Conservation (phyloP, 2,888 invertebrate species). For the Maniola hyperantus region DNA sequence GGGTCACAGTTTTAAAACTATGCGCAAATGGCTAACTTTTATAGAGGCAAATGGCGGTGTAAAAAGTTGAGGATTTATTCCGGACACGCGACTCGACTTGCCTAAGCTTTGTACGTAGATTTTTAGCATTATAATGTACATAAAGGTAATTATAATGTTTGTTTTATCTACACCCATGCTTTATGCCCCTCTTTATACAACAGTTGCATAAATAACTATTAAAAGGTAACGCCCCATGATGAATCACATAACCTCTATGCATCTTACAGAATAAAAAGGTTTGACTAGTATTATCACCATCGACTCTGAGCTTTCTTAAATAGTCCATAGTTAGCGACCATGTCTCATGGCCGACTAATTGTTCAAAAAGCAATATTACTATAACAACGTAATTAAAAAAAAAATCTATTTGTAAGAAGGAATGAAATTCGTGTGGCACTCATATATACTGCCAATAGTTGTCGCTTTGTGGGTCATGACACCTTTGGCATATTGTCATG, state of each 20-base stretch:
- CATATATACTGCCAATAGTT: too few relatives aligned
- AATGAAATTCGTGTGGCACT: neutral
- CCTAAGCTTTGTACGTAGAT: slow-evolving; percentile 2
- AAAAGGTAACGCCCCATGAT: too few relatives aligned
- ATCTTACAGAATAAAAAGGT: too few relatives aligned
- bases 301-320: too few relatives aligned
- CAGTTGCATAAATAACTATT: too few relatives aligned
- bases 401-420: neutral
- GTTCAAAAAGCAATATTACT: too few relatives aligned
- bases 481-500: neutral
- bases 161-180: too few relatives aligned
- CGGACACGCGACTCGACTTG: neutral
- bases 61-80: slow-evolving; percentile 21
- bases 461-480: neutral
- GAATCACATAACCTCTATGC: too few relatives aligned
- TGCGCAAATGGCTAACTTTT: slow-evolving; percentile 22
- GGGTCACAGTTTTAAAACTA: slow-evolving; percentile 28
- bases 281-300: too few relatives aligned
- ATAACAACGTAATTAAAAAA: too few relatives aligned
- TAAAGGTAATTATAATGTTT: neutral
- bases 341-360: neutral
- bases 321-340: too few relatives aligned
- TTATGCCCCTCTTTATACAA: too few relatives aligned
- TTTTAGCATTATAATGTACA: neutral
- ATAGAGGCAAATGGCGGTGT: slow-evolving; percentile 15